phyloP scores from a whole-genome alignment of 2,113 vertebrate species.

The Ia io region DNA sequence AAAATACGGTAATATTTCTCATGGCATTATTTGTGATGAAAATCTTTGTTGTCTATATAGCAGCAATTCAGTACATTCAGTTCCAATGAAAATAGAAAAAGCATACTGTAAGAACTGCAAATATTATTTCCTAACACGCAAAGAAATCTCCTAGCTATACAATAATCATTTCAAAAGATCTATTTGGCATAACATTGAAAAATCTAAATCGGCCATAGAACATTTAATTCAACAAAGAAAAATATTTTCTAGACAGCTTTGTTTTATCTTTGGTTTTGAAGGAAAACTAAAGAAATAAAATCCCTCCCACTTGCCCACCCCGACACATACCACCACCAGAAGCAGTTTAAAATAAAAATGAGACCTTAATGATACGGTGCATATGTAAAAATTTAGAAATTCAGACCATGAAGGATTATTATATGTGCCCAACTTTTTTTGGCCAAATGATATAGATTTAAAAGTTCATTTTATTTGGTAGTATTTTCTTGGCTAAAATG shows the following conservation, averaged over 20 bases:
- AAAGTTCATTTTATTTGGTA: background rate
- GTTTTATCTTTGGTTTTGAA: constrained; percentile 35
- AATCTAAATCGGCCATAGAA: constrained; percentile 41
- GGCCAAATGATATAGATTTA: background rate
- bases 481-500: background rate
- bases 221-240: constrained; percentile 3
- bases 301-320: background rate
- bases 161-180: background rate
- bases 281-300: constrained; percentile 49
- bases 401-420: background rate
- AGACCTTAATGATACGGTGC: background rate
- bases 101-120: background rate
- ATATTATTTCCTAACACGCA: background rate
- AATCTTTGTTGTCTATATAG: background rate
- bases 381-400: background rate
- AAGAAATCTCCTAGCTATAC: background rate
- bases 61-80: background rate
- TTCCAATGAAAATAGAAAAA: background rate
- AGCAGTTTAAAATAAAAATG: background rate
- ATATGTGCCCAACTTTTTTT: background rate
- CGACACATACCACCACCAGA: background rate
- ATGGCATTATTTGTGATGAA: background rate
- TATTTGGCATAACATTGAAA: constrained; percentile 8
- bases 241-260: background rate
- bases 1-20: background rate